Conservation (phyloP, 2,113 vertebrate species). For the Arenaria interpres region DNA sequence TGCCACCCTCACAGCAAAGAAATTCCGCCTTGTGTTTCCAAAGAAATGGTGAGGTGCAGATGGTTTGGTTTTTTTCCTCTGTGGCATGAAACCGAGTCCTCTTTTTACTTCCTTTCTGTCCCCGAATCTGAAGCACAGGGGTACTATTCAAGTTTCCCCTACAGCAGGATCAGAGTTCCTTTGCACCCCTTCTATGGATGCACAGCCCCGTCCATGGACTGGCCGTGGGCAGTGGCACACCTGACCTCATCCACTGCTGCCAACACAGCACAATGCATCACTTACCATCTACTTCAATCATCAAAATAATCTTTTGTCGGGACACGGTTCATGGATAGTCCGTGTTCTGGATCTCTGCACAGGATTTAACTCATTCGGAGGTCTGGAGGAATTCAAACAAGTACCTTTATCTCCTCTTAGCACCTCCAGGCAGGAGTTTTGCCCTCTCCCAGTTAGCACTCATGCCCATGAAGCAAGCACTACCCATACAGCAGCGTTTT, state of each 20-base stretch:
- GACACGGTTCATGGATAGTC: background rate
- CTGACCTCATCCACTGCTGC: background rate
- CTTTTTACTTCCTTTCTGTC: background rate
- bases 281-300: background rate
- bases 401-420: background rate
- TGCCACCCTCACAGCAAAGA: no score
- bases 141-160: background rate
- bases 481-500: background rate
- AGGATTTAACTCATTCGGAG: background rate
- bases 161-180: background rate
- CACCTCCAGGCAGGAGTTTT: background rate
- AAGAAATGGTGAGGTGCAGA: background rate
- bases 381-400: background rate
- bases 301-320: background rate
- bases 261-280: background rate
- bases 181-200: fast-evolving
- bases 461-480: background rate
- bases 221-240: background rate
- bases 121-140: background rate
- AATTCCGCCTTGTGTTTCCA: no score
- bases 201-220: background rate
- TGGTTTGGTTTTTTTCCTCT: background rate
- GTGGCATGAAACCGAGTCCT: background rate
- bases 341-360: background rate
- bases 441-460: background rate